These are phyloP conservation scores for Amazona guildingii DNA, from an alignment of 2,113 vertebrate species.

Conservation along the genomic window DNA sequence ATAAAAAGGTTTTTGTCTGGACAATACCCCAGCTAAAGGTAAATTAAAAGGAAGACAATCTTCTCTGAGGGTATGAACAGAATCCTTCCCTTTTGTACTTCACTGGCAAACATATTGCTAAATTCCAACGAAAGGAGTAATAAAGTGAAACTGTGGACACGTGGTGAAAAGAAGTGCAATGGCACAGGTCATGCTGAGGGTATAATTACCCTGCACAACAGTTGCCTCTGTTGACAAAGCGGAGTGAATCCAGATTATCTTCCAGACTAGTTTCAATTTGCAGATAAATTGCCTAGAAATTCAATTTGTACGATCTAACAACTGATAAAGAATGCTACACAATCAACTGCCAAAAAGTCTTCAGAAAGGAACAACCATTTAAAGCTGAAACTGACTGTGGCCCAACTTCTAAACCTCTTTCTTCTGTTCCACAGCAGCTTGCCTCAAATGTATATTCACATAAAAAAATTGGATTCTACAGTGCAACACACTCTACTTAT, in stretches of 20 bases:
- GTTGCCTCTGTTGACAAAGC: neutral
- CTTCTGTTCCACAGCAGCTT: conserved; percentile 81
- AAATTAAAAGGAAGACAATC: neutral
- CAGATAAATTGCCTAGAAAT: neutral
- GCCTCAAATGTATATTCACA: conserved; percentile 76
- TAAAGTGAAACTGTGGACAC: neutral
- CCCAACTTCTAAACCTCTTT: conserved; percentile 67
- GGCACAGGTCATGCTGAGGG: neutral
- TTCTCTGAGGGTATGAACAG: neutral
- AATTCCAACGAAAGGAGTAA: neutral
- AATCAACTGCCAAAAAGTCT: neutral
- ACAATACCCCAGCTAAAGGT: neutral
- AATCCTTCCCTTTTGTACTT: neutral
- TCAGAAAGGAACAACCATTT: neutral
- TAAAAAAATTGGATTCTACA: conserved; percentile 71
- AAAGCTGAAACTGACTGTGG: neutral
- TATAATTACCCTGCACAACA: neutral
- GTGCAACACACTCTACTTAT: conserved; percentile 76
- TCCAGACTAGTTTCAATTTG: neutral
- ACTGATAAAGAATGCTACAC: neutral
- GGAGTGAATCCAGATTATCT: neutral
- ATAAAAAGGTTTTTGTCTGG: neutral
- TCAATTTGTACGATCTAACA: neutral
- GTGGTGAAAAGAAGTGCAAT: neutral
- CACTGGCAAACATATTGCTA: neutral